Base-by-base conservation (phyloP, 1,140 invertebrate genomes). In the Formica selysi region DNA sequence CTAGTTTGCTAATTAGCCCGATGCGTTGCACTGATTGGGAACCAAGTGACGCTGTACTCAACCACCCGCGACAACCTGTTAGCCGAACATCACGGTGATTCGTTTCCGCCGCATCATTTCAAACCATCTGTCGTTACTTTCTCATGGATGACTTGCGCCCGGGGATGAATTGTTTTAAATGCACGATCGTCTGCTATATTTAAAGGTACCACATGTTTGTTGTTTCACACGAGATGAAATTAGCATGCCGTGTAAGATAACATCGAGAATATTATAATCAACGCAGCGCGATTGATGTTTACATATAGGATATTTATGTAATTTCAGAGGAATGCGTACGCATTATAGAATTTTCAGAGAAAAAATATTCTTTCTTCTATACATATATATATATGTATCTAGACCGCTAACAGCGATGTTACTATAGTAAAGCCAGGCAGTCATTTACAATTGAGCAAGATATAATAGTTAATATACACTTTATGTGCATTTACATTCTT, bases 201-300 rank as follows among this genome's bases (percentile, higher is more conserved):
- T 92, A 93, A 94, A 94, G 91, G 88, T 51, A 51, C 92, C 93
- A 94, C 92, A 94, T 95, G 93, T 88, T 90, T 88, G 91, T 92
- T 93, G 85, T 94, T 94, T 94, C 94, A 94, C 93, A 94, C 91
- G 91, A 92, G 90, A 93, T 92, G 65, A 91, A 86, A 89, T 86
- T 89, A 85, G 51, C 8, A 65, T 65, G 36, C 26, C 19, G 7
- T 11, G 16, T n/a, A 13, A 19, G 13, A 26, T 11, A 38, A 16
- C 22, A 67, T 80, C 16, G 51, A 86, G 11, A 78, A 78, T 10
- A 48, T 16, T 48, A 10, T 22, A 51, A 67, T 59, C 7, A 11
- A 36, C 13, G n/a, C 11, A 16, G 3, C 3, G 38, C 54, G 11
- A 59, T 26, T 36, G 22, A 61, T 26, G 1, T 38, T 11, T 74